phyloP scores from a whole-genome alignment of 2,113 vertebrate species.

The Datnioides undecimradiatus region DNA sequence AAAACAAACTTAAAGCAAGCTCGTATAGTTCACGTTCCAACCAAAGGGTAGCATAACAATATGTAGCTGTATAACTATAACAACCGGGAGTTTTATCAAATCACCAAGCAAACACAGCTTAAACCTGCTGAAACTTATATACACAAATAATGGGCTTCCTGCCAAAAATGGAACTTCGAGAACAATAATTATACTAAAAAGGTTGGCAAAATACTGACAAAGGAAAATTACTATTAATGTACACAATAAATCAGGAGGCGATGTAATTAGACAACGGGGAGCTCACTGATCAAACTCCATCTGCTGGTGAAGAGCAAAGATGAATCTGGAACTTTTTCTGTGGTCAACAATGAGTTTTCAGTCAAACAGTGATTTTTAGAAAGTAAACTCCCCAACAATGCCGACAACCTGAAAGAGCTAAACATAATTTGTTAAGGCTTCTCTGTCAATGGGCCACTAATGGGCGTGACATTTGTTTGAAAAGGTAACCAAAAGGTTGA shows the following conservation, averaged over 20 bases:
- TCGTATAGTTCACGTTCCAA: neutral
- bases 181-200: neutral
- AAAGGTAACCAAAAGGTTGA: slow-evolving; percentile 1
- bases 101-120: neutral
- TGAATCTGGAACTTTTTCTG: neutral
- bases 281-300: neutral
- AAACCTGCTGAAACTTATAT: neutral
- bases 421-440: neutral
- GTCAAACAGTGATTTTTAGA: neutral
- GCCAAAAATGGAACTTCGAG: neutral
- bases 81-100: neutral
- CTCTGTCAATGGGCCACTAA: neutral
- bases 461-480: neutral
- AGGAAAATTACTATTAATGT: neutral
- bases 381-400: neutral
- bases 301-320: too few species aligned
- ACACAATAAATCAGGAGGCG: too few species aligned
- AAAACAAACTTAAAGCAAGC: neutral
- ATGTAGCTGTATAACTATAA: too few species aligned
- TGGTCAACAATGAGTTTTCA: neutral
- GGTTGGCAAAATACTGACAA: too few species aligned
- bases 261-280: neutral
- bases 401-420: neutral
- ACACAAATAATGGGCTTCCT: neutral
- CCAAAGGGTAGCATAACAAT: neutral